Base-by-base conservation (phyloP, 2,797 vertebrate genomes). In the Liasis olivaceus region DNA sequence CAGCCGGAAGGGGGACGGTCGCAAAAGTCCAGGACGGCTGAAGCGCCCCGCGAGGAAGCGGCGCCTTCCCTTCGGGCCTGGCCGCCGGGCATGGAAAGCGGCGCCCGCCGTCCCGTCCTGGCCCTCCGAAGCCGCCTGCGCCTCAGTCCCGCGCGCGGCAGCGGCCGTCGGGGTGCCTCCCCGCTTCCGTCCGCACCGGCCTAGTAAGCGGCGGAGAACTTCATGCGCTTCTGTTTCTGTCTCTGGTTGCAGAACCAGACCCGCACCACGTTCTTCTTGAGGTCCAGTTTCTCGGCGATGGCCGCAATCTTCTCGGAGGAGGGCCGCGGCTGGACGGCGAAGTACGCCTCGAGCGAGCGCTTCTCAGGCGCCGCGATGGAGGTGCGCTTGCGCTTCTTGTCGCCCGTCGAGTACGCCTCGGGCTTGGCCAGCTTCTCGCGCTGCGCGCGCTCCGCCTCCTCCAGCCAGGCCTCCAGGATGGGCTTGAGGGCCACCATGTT, bases 141-240 rank as follows among this genome's bases (percentile, higher is more conserved):
- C 5, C 5, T 66, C 0, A 2, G 0, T 54, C 14, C 89, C 47
- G 63, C 36, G 1, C 59, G 59, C 31, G 58, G 72, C 24, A 36
- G 72, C 0, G 0, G 51, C 42, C 8, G 77, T 58, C 36, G 0
- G 0, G 1, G 0, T 8, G 0, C 0, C 11, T 51, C 89, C 2
- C 91, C 0, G 0, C 59, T 77, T 64, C 63, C 63, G 66, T 85
- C 17, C 42, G 22, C n/a, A 1, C 28, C 60, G 92, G 22, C 97
- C 98, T 95, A 99, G 97, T 99, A 98, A 92, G 98, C 98, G 51
- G 98, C 99, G 92, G 99, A 99, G 97, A 99, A 99, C 97, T 99
- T 99, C 99, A 99, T 99, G 93, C 99, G 97, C 98, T 99, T 99
- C 97, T 99, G 98, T 97, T 99, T 99, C 97, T 99, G 98, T 98